Evolutionary conservation across 2,113 vertebrate species (phyloP).

Genomic region (Telmatochromis bifrenatus): DNA sequence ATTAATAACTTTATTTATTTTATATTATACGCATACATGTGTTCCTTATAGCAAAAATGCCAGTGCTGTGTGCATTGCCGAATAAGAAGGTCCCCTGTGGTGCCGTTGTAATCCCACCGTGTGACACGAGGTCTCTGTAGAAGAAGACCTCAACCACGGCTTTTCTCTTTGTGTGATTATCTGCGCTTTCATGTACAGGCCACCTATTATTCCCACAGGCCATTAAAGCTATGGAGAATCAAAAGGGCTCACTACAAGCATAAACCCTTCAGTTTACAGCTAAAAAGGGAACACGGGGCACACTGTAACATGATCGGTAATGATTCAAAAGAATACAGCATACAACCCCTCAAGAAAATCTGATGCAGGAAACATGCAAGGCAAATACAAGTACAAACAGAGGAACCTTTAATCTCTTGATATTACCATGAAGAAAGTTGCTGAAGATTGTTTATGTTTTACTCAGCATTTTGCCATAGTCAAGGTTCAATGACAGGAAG

Average conservation of each 20-base stretch:
- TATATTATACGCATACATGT: neutral
- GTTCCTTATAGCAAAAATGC: neutral
- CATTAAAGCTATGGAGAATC: slow-evolving; percentile 29
- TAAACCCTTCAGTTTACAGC: neutral
- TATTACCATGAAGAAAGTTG: neutral
- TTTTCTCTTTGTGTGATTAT: slow-evolving; percentile 49
- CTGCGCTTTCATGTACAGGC: slow-evolving; percentile 37
- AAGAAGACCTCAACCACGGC: slow-evolving; percentile 10
- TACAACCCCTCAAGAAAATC: neutral
- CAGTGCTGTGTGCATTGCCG: neutral
- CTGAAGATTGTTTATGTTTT: neutral
- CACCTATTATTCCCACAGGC: slow-evolving; percentile 39
- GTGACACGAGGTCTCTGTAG: slow-evolving; percentile 37
- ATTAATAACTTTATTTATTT: neutral
- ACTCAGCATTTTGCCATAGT: neutral
- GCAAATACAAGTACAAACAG: neutral
- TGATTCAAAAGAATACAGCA: neutral
- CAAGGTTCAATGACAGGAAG: slow-evolving; percentile 10
- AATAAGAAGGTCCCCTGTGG: slow-evolving; percentile 37
- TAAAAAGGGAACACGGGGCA: neutral
- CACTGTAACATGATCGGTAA: neutral
- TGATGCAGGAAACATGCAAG: neutral
- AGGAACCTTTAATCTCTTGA: neutral
- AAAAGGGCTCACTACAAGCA: neutral
- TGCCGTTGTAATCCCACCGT: slow-evolving; percentile 25